Percentiles rank a stretch among this genome's conserved stretches.
Evolutionary conservation across 2,113 vertebrate species (phyloP).

Genomic region (Myiagra hebetior): DNA sequence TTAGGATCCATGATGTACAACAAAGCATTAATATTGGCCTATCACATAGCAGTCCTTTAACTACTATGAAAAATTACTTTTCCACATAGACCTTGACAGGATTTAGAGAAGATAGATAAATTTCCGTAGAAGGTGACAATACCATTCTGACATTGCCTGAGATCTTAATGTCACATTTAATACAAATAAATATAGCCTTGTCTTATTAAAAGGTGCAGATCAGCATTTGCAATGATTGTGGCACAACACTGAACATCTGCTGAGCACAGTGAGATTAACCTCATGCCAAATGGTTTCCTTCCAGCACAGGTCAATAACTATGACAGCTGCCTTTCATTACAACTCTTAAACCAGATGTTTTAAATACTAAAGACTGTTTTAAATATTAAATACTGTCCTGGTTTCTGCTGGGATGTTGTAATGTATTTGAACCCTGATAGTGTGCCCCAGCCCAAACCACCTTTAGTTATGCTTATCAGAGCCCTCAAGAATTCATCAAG

Average conservation of each 20-base stretch:
- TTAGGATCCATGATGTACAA: not conserved
- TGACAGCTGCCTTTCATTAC: not conserved
- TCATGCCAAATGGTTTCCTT: not conserved
- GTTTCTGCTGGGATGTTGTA: not conserved
- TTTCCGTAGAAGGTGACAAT: not conserved
- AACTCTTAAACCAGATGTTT: not conserved
- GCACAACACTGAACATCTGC: not conserved
- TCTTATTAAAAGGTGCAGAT: not conserved
- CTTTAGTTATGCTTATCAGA: no score
- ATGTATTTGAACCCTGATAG: no score
- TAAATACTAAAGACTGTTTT: not conserved
- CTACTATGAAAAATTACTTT: not conserved
- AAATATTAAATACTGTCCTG: not conserved
- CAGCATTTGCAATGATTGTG: not conserved
- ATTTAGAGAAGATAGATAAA: not conserved
- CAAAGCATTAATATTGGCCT: not conserved
- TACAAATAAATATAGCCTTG: not conserved
- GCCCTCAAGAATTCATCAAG: no score
- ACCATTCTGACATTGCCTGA: not conserved
- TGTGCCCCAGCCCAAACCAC: no score
- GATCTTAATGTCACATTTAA: not conserved
- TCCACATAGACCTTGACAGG: not conserved
- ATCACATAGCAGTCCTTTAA: not conserved
- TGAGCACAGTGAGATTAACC: not conserved
- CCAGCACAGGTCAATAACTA: not conserved